Conservation (phyloP, 2,113 vertebrate species). For the Nymphicus hollandicus region DNA sequence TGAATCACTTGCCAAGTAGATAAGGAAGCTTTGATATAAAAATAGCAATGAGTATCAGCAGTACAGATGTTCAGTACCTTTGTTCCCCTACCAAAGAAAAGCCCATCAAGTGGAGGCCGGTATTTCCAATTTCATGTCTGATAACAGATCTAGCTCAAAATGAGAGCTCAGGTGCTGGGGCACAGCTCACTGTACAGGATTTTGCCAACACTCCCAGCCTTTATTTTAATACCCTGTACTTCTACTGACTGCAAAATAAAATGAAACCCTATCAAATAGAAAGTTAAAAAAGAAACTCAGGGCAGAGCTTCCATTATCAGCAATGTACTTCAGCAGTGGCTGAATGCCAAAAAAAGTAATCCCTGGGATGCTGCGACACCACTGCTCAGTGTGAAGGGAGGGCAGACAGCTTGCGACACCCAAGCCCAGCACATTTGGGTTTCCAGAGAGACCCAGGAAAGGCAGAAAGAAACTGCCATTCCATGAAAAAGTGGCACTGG, state of each 20-base stretch:
- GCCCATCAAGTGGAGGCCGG: not conserved
- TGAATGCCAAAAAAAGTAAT: not conserved
- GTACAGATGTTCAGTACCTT: not conserved
- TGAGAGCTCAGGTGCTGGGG: not conserved
- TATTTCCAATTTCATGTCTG: slow-evolving; percentile 6
- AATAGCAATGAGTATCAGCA: slow-evolving; percentile 23
- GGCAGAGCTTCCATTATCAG: not conserved
- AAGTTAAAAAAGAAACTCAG: not conserved
- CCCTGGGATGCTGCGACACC: not conserved
- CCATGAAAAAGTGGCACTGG: not conserved
- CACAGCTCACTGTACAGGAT: not conserved
- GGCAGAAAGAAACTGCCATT: not conserved
- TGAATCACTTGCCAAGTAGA: slow-evolving; percentile 25
- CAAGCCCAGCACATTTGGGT: not conserved
- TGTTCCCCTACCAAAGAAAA: slow-evolving; percentile 23
- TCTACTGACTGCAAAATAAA: not conserved
- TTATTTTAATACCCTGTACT: not conserved
- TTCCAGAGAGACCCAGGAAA: not conserved
- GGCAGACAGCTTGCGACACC: not conserved
- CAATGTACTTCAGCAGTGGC: not conserved
- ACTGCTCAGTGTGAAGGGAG: fast-evolving
- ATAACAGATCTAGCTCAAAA: not conserved
- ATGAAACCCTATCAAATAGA: not conserved
- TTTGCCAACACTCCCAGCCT: not conserved
- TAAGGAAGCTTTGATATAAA: slow-evolving; percentile 49